These are phyloP conservation scores for Thomomys bottae DNA, from an alignment of 2,113 vertebrate genomes.

Conservation along the genomic window DNA sequence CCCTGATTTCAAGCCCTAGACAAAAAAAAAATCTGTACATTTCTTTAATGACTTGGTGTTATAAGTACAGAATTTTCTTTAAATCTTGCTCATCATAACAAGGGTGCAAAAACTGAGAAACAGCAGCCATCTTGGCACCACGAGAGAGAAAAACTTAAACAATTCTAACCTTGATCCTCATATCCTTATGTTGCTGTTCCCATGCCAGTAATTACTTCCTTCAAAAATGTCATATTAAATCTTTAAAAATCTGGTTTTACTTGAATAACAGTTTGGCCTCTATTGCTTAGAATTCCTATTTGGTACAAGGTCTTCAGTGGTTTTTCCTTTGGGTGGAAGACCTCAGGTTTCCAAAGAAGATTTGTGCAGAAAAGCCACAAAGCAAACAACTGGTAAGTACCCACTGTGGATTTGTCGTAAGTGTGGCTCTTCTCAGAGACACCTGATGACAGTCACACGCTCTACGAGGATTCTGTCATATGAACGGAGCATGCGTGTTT, in stretches of 20 bases:
- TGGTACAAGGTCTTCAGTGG: background rate
- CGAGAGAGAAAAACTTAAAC: background rate
- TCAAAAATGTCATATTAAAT: background rate
- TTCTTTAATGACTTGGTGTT: too few relatives aligned
- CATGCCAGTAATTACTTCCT: background rate
- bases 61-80: background rate
- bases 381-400: background rate
- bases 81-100: background rate
- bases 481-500: background rate
- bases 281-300: background rate
- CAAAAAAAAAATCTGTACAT: too few relatives aligned
- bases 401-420: background rate
- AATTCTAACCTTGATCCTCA: too few relatives aligned
- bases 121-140: constrained; percentile 27
- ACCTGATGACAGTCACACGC: background rate
- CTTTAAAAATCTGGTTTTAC: background rate
- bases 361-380: constrained; percentile 7
- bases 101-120: background rate
- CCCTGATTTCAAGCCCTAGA: too few relatives aligned
- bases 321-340: background rate
- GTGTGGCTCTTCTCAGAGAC: background rate
- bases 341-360: background rate
- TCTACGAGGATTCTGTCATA: too few relatives aligned
- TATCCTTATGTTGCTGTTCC: background rate
- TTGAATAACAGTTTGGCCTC: background rate